These are phyloP conservation scores for Hydrophis major DNA, from an alignment of 2,797 vertebrate species.

Conservation along the genomic window DNA sequence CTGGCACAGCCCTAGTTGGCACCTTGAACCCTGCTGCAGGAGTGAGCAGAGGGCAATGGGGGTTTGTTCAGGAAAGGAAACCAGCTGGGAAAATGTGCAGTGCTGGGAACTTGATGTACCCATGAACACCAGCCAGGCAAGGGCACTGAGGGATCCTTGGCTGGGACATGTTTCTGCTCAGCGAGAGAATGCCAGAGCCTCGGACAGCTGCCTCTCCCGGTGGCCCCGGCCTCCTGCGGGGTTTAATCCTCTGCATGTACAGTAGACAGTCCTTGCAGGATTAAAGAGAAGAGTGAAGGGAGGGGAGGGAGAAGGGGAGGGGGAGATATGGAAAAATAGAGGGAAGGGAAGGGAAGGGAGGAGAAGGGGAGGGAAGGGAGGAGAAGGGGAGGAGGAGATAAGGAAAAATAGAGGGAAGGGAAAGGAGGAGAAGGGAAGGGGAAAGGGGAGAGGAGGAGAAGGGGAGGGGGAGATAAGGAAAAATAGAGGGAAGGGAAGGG, in stretches of 20 bases:
- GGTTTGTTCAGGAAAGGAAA: conserved; percentile 36
- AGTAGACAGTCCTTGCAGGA: conserved; percentile 53
- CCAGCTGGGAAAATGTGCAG: conserved; percentile 24
- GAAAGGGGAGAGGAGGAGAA: no score
- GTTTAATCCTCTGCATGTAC: conserved; percentile 55
- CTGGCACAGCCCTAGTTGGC: neutral
- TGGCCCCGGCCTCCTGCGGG: conserved; percentile 42
- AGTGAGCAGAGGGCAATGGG: conserved; percentile 12
- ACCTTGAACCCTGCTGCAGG: conserved; percentile 15
- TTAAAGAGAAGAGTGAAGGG: conserved; percentile 40
- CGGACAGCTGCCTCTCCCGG: conserved; percentile 55
- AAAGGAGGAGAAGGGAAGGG: no score
- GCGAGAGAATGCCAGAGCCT: conserved; percentile 40
- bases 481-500: no score
- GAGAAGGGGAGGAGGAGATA: no score
- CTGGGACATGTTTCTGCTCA: conserved; percentile 43
- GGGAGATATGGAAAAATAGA: neutral
- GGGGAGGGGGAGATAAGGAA: no score
- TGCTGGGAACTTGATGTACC: conserved; percentile 20
- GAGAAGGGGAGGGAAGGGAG: no score
- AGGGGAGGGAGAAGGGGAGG: neutral
- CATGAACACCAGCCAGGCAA: conserved; percentile 13
- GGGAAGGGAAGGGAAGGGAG: no score
- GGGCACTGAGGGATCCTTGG: conserved; percentile 33
- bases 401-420: no score